Percentiles rank a stretch among this genome's conserved stretches.
Conservation (phyloP, 2,888 invertebrate genomes). For the Chirona hameri region DNA sequence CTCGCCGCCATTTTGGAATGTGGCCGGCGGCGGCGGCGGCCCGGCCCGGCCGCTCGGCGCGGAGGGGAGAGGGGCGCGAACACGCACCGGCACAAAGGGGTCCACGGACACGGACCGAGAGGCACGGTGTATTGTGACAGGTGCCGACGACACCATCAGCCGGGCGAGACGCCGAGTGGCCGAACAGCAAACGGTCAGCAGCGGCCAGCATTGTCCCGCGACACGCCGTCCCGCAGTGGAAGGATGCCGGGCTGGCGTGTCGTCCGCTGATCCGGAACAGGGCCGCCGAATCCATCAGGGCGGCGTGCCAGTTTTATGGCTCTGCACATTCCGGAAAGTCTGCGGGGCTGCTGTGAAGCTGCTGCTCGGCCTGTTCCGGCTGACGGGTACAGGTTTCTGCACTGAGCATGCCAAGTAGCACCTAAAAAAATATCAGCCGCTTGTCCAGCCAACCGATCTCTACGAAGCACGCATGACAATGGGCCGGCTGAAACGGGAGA, state of each 20-base stretch:
- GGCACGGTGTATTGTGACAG: not conserved
- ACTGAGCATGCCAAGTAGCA: too few relatives aligned
- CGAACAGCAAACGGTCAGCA: not conserved
- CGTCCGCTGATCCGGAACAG: not conserved
- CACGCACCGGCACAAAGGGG: not conserved
- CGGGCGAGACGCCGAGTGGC: not conserved
- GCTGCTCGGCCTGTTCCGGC: too few relatives aligned
- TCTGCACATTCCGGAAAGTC: not conserved
- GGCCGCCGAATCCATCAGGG: not conserved
- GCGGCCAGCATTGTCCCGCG: not conserved
- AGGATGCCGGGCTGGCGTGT: not conserved
- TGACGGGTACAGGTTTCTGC: too few relatives aligned
- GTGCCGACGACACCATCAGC: not conserved
- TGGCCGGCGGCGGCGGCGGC: not conserved
- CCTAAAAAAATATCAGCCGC: too few relatives aligned
- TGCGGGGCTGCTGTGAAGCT: not conserved
- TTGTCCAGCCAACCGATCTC: too few relatives aligned
- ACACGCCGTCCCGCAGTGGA: not conserved
- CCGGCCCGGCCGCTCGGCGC: not conserved
- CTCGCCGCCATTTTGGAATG: constrained; percentile 13
- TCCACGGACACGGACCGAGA: not conserved
- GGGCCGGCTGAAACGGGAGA: too few relatives aligned
- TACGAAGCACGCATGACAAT: too few relatives aligned
- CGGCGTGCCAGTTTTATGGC: not conserved
- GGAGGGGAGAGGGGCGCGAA: not conserved